Percentiles rank a stretch among this genome's conserved stretches.
These are phyloP conservation scores for Falco novaeseelandiae DNA, from an alignment of 2,797 vertebrate genomes.

Conservation along the genomic window DNA sequence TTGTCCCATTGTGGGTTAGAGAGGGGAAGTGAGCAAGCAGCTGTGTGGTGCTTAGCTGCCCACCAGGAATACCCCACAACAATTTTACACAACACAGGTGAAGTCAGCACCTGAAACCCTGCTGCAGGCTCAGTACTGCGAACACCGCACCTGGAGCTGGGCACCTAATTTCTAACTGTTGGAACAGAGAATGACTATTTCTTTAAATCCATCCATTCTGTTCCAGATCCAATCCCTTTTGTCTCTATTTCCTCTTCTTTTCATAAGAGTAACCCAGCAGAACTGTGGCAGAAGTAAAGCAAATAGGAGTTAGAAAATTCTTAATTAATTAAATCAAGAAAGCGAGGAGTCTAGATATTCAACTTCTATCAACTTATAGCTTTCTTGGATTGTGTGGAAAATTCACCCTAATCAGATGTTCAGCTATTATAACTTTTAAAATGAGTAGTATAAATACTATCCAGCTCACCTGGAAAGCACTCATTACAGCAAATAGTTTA, in stretches of 20 bases:
- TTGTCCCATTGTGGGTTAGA: no score
- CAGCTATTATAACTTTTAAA: neutral
- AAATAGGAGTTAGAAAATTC: neutral
- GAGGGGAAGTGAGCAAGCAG: accelerated
- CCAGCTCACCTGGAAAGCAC: neutral
- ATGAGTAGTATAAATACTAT: neutral
- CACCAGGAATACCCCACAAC: neutral
- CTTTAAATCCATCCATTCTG: neutral
- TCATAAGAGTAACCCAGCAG: neutral
- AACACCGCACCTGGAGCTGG: neutral
- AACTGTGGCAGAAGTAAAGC: neutral
- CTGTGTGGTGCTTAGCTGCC: neutral
- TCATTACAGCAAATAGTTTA: neutral
- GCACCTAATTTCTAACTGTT: neutral
- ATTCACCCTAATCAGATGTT: neutral
- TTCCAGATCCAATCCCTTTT: neutral
- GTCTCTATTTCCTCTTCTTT: neutral
- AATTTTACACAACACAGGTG: neutral
- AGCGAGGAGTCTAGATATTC: neutral
- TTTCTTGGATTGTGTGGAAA: neutral
- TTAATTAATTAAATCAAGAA: neutral
- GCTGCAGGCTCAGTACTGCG: neutral
- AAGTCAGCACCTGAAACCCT: neutral
- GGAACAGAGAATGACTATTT: neutral
- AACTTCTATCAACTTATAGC: neutral